Base-by-base conservation (phyloP, 2,113 vertebrate genomes). In the Puma concolor region DNA sequence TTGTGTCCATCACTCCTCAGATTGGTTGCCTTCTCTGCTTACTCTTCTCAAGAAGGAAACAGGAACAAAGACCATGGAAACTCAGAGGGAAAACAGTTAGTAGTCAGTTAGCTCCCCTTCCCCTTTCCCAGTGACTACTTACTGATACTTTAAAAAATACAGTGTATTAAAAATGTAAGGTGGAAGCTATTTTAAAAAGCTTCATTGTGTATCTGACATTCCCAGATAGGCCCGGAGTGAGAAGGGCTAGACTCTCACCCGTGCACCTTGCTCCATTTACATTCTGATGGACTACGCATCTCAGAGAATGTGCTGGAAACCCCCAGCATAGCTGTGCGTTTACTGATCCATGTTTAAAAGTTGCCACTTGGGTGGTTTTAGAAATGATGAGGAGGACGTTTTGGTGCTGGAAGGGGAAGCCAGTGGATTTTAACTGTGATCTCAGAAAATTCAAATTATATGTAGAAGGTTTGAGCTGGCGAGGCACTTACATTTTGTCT, bases 121-220 rank as follows among this genome's bases (percentile, higher is more conserved):
- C 33, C 17, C 54, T 89, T 91, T 92, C 2, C 0, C 21, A 36
- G 4, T 5, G 95, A 97, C 77, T 0, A 6, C 6, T 17, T 95
- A 71, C 52, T 50, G 81, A 74, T 0, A 1, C 54, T 97, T 98
- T 44, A 31, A 71, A 63, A 94, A 95, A 92, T 0, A 93, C 33
- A 17, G 0, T 66, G 63, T 95, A 93, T 83, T 97, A 64, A 93
- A 93, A 93, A 97, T 97, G 48, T 57, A 4, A 57, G 14, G 4
- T 54, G 8, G n/a, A 88, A 95, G 48, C 77, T 79, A 29, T 89
- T 89, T 96, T 92, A 5, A 96, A 96, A 67, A 0, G 54, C n/a
- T 50, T 48, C 7, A 17, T 60, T 79, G 44, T 83, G 5, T 82
- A 72, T 92, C 31, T 98, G 77, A 76, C 82, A 60, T 88, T 93